Evolutionary conservation across 2,888 invertebrate species (phyloP), one percentile per base, ranked within the genome.

Genomic region (Machimus atricapillus): DNA sequence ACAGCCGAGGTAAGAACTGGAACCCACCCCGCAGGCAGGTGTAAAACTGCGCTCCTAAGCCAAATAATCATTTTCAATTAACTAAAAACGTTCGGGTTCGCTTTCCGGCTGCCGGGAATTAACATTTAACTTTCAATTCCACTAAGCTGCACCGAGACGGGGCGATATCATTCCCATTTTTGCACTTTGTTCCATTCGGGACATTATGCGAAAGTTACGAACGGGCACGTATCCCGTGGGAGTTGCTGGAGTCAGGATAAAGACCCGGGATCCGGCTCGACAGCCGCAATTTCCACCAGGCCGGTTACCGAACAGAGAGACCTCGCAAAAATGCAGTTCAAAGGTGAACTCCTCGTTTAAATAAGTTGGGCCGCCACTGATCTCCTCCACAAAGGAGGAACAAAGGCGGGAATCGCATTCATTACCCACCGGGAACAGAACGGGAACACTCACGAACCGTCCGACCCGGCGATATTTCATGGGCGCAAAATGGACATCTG

Each of bases 311-410:
- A 81, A 23, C n/a, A 52, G 66, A n/a, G 23, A 9, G 23, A 81
- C n/a, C 81, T 52, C 27, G 34, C 27, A 46, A 52, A 81, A 81
- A 56, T 81, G 52, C 81, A 81, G 81, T 56, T 81, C 81, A 81
- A 81, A 81, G 81, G 81, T 52, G 81, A 56, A 56, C 81, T 31
- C 12, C 23, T 56, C 52, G 56, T 56, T 81, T 81, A 81, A 81
- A 81, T 52, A 31, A 52, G 56, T 23, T 31, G 40, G 40, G 23
- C 19, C 12, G 31, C 14, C 37, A 7, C 14, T 76, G 78, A 78
- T 78, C 78, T 78, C 19, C 43, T 78, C 23, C 43, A 76, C 76
- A 76, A 37, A 43, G 78, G 78, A 78, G n/a, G 8, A 76, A 78
- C 40, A 37, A 78, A 78, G 40, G 40, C 43, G 78, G 40, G 23